These are phyloP conservation scores for Brachypteracias leptosomus DNA, from an alignment of 2,113 vertebrate species.

Conservation along the genomic window DNA sequence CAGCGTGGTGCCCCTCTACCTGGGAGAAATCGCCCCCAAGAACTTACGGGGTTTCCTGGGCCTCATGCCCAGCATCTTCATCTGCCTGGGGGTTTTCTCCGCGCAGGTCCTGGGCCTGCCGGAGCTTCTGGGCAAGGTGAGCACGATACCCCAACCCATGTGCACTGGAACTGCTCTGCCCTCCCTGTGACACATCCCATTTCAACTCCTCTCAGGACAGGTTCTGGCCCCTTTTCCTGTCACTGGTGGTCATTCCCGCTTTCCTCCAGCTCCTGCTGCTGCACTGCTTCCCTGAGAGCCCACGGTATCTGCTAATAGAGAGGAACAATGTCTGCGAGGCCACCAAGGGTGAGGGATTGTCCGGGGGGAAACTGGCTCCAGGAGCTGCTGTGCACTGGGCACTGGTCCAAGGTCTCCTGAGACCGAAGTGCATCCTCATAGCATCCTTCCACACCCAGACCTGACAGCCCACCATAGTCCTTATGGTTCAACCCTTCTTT, in stretches of 20 bases:
- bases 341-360: constrained; percentile 74
- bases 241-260: constrained; percentile 79
- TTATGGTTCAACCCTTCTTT: not conserved
- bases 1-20: constrained; percentile 90
- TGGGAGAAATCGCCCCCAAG: constrained; percentile 89
- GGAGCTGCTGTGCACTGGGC: not conserved
- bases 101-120: constrained; percentile 87
- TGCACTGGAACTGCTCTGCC: not conserved
- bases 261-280: constrained; percentile 82
- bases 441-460: not conserved
- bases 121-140: constrained; percentile 84
- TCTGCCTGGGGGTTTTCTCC: constrained; percentile 87
- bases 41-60: constrained; percentile 85
- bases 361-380: accelerated
- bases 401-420: not conserved
- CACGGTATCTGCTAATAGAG: constrained; percentile 88
- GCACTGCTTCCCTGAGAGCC: constrained; percentile 91
- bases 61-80: constrained; percentile 87
- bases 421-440: not conserved
- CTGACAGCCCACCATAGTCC: not conserved
- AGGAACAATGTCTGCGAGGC: constrained; percentile 77
- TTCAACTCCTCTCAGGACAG: constrained; percentile 74
- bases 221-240: constrained; percentile 86
- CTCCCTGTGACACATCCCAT: accelerated
- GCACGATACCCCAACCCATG: not conserved